Conservation (phyloP, 2,113 vertebrate species). For the Mus spicilegus region DNA sequence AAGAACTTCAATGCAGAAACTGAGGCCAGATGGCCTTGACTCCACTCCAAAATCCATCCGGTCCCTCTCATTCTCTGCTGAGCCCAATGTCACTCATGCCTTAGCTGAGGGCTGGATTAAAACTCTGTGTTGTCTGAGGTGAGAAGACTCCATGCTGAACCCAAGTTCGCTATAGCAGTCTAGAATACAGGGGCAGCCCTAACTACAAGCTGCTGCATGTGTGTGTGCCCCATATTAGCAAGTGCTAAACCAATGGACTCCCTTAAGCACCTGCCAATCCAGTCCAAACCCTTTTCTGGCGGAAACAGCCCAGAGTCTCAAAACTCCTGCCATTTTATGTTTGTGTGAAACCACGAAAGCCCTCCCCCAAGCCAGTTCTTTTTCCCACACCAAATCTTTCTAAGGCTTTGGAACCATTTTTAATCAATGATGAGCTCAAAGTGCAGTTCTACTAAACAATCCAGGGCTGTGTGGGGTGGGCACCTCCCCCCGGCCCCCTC, state of each 20-base stretch:
- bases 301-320: not conserved
- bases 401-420: not conserved
- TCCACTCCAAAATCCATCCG: not conserved
- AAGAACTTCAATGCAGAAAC: not conserved
- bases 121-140: too few relatives aligned
- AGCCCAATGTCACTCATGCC: not conserved
- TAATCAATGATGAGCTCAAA: not conserved
- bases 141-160: not conserved
- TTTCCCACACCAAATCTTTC: too few relatives aligned
- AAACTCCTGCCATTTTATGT: not conserved
- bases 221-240: not conserved
- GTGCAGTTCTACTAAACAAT: not conserved
- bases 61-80: not conserved
- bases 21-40: too few relatives aligned
- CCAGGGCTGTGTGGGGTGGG: not conserved
- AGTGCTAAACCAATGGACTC: not conserved
- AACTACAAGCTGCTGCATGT: not conserved
- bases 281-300: not conserved
- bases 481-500: too few relatives aligned
- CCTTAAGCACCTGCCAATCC: not conserved
- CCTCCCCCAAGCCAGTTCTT: not conserved
- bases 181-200: not conserved
- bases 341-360: not conserved
- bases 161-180: not conserved
- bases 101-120: not conserved